These are phyloP conservation scores for Lasioglossum pauxillum DNA, from an alignment of 2,888 invertebrate species.

Conservation along the genomic window DNA sequence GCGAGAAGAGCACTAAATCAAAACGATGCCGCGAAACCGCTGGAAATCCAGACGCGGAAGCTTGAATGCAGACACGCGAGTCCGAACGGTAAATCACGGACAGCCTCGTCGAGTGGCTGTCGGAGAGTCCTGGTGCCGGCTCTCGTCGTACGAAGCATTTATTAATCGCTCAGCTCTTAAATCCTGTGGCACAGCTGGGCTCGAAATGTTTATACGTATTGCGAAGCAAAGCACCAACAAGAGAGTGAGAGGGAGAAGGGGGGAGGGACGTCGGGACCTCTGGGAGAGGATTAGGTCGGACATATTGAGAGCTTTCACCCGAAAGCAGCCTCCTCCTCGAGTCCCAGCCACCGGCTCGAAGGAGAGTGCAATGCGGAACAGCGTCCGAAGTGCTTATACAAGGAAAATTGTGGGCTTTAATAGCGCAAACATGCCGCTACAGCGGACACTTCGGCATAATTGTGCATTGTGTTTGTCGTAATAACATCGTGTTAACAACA, in stretches of 20 bases:
- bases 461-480: conserved; percentile 43
- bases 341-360: conserved; percentile 29
- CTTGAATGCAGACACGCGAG: conserved; percentile 69
- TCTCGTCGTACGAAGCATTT: conserved; percentile 77
- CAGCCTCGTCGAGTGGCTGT: conserved; percentile 74
- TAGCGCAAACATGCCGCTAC: conserved; percentile 40
- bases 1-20: conserved; percentile 65
- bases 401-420: conserved; percentile 61
- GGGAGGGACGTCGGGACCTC: conserved; percentile 67
- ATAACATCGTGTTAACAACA: conserved; percentile 38
- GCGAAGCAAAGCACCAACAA: conserved; percentile 73
- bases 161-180: conserved; percentile 83
- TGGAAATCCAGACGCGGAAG: conserved; percentile 71
- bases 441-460: conserved; percentile 52
- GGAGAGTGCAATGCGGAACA: conserved; percentile 50
- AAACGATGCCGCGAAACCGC: conserved; percentile 72
- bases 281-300: conserved; percentile 80
- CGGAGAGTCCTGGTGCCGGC: conserved; percentile 71
- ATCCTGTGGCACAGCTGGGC: conserved; percentile 81
- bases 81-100: conserved; percentile 71
- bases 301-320: conserved; percentile 80
- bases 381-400: conserved; percentile 51
- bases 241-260: neutral
- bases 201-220: conserved; percentile 81
- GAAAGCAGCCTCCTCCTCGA: conserved; percentile 68